Base-by-base conservation (phyloP, 2,113 vertebrate species). In the Tichodroma muraria region DNA sequence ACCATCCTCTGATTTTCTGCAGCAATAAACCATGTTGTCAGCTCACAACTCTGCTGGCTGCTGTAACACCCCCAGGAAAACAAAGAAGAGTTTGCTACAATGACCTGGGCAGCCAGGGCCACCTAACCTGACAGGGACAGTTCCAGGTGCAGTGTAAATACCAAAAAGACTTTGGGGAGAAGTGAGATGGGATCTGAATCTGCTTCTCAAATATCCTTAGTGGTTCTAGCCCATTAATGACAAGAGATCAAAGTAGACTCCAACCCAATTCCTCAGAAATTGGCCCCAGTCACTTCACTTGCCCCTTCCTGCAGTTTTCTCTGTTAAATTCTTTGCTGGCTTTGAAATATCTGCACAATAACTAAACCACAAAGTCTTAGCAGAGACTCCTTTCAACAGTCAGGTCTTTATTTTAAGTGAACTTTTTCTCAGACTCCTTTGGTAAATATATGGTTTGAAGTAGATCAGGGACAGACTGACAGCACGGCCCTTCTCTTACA, bases 401-500 rank as follows among this genome's bases (percentile, higher is more conserved):
- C 90, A 95, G 68, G 83, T 95, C 49, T 95, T 95, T 95, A 92
- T 94, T 96, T 94, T 91, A 85, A 88, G 88, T 68, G 85, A 96
- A 92, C 83, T 93, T 97, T 90, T 91, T 78, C 89, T 94, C 94
- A 94, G 85, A 90, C 80, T 96, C 94, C 94, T 97, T 97, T 97
- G 97, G 96, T 95, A 97, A 95, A 92, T 88, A 95, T 82, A 93
- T 50, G 90, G 54, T 95, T 90, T 93, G 89, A 93, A 96, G 72
- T 88, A 97, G 96, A 95, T 94, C 84, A 93, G 93, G 91, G 95
- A 97, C 85, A 95, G 91, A 94, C 85, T 87, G 90, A 91, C 72
- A 85, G 83, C 89, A 94, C 4, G 64, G 64, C 93, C 94, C 90
- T 81, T 95, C 65, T 85, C 95, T 95, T 64, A 56, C 64, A 69